Evolutionary conservation across 2,888 invertebrate genomes (phyloP).

Genomic region (Dilophus febrilis): DNA sequence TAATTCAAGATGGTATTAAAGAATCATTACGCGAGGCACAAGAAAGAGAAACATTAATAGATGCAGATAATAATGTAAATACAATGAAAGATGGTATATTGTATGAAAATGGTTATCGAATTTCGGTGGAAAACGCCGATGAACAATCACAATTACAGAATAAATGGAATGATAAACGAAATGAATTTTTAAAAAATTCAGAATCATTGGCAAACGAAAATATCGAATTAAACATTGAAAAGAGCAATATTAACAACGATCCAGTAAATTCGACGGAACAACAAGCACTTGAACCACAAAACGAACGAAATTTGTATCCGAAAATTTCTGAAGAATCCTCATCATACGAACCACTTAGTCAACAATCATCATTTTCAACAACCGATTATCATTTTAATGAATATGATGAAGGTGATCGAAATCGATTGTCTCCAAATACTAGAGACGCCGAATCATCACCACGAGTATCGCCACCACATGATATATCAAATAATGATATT

Average conservation of each 20-base stretch:
- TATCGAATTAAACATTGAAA: slow-evolving; percentile 17
- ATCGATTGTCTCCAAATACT: no score
- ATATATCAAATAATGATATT: no score
- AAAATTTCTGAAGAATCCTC: slow-evolving; percentile 23
- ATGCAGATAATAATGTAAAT: slow-evolving; percentile 11
- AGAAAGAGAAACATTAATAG: slow-evolving; percentile 6
- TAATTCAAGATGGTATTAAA: not conserved
- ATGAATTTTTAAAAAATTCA: not conserved
- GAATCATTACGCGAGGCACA: slow-evolving; percentile 13
- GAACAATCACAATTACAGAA: not conserved
- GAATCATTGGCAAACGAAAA: slow-evolving; percentile 13
- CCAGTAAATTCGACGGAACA: slow-evolving; percentile 9
- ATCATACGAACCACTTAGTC: slow-evolving; percentile 21
- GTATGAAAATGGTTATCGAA: slow-evolving; percentile 25
- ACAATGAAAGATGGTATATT: slow-evolving; percentile 26
- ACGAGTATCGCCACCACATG: no score
- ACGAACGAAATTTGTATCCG: slow-evolving; percentile 14
- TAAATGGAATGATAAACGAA: not conserved
- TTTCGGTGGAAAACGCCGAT: slow-evolving; percentile 14
- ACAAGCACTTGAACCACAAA: slow-evolving; percentile 18
- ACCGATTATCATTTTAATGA: slow-evolving; percentile 12
- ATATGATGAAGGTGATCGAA: no score
- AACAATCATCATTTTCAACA: slow-evolving; percentile 16
- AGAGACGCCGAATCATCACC: no score
- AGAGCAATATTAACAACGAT: no score